Base-by-base conservation (phyloP, 1,140 invertebrate species). In the Atopsyche davidsoni region DNA sequence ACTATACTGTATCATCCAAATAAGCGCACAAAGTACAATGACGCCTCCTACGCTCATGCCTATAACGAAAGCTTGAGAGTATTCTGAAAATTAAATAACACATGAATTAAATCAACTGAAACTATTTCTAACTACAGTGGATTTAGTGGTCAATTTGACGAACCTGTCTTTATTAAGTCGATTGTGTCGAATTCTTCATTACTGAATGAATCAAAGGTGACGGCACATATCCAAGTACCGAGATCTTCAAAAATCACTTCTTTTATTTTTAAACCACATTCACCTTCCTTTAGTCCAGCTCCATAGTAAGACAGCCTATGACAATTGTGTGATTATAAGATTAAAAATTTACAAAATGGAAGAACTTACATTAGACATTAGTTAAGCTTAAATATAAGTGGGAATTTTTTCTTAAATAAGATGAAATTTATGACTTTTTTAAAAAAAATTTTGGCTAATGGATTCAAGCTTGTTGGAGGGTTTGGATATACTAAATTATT, bases 11-110 rank as follows among this genome's bases (percentile, higher is more conserved):
- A 9, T n/a, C 24, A 49, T 14, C n/a, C 10, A 25, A 40, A 49
- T 17, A n/a, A 46, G 4, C 1, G 35, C 10, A 28, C 18, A 31
- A 13, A 31, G n/a, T 21, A 56, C n/a, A 23, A 56, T 35, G 2
- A 56, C 31, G 2, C 36, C 49, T 4, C 44, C 45, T 4, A 56
- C 38, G 39, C 44, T 48, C 39, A 56, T 51, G 18, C 54, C 54
- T 9, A 56, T 44, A 9, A 44, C 48, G 32, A 56, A 51, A 11
- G 54, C 54, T n/a, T n/a, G 3, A 14, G 43, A 17, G 1, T 44
- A 39, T 39, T 39, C 54, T 56, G 35, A 36, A 51, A 55, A 38
- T 38, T n/a, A 34, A 46, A 22, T n/a, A n/a, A 19, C 10, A 46
- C 32, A 35, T 21, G 22, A 35, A 34, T 34, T 13, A 4, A 34